Evolutionary conservation across 23 tunicate species (phyloP).

Genomic region (Ciona savignyi): DNA sequence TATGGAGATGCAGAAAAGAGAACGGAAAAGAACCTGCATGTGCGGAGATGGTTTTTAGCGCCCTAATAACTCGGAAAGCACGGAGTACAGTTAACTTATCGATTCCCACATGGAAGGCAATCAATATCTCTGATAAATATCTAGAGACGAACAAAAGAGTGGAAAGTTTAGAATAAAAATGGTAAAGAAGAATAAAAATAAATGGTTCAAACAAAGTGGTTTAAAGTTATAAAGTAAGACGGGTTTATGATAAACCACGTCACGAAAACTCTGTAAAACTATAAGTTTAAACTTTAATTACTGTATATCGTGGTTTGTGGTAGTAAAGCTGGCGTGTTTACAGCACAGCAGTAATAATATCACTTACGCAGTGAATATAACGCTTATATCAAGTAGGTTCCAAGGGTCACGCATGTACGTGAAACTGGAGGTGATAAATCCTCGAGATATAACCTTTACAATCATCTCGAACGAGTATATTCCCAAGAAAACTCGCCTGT

Average conservation of each 20-base stretch:
- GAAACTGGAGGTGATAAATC: conserved; percentile 59
- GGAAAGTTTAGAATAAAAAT: background rate
- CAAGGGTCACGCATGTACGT: conserved; percentile 98
- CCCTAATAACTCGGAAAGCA: conserved; percentile 76
- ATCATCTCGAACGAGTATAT: conserved; percentile 92
- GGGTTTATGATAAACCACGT: too few species aligned
- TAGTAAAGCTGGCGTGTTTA: background rate
- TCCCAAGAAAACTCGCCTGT: conserved; percentile 72
- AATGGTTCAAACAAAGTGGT: too few species aligned
- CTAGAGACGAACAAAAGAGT: conserved; percentile 2
- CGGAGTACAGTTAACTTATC: conserved; percentile 42
- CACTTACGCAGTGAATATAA: conserved; percentile 93
- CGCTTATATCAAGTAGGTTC: conserved; percentile 87
- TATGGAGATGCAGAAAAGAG: background rate
- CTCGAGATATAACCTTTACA: conserved; percentile 83
- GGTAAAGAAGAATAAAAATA: background rate
- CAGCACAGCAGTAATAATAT: background rate
- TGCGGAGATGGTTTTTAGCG: conserved; percentile 74
- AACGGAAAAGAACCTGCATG: conserved; percentile 13
- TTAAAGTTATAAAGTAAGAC: too few species aligned
- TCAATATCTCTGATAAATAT: conserved; percentile 7
- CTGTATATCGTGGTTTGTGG: background rate
- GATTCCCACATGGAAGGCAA: background rate
- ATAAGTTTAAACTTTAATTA: too few species aligned
- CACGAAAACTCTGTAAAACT: too few species aligned